A percentile compares a stretch with the other conserved stretches of the same genome.
phyloP scores from a whole-genome alignment of 2,113 vertebrate genomes.

The Mesembrinibis cayennensis region DNA sequence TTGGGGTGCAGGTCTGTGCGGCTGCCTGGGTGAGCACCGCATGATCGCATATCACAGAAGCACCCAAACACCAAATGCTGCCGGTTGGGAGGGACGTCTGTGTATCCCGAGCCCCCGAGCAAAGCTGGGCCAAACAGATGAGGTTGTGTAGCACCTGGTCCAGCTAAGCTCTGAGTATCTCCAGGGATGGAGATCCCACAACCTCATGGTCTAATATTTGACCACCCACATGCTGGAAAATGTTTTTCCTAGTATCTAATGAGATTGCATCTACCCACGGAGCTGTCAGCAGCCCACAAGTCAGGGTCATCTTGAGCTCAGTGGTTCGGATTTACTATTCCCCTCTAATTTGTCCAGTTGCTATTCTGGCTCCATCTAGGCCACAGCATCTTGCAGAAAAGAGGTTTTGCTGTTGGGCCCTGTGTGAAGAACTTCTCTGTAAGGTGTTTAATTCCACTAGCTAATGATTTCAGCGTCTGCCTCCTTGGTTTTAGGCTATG shows the following conservation, averaged over 20 bases:
- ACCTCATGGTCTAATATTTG: not conserved
- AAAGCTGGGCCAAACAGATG: not conserved
- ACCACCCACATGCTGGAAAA: not conserved
- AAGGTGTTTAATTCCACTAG: not conserved
- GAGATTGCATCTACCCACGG: not conserved
- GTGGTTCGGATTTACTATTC: not conserved
- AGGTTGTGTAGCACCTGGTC: not conserved
- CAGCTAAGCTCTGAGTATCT: not conserved
- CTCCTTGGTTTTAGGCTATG: not conserved
- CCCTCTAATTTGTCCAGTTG: not conserved
- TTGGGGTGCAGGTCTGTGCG: accelerated
- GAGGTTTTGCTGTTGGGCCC: not conserved
- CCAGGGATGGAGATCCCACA: not conserved
- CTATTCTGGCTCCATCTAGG: not conserved
- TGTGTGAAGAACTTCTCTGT: not conserved
- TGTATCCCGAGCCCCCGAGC: not conserved
- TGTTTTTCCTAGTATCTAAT: not conserved
- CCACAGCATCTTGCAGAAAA: not conserved
- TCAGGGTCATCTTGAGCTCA: not conserved
- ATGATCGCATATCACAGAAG: accelerated
- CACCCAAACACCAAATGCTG: not conserved
- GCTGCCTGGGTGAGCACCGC: not conserved
- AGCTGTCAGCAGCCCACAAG: not conserved
- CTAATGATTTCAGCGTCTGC: not conserved
- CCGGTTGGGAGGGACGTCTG: not conserved